Evolutionary conservation across 2,797 vertebrate genomes (phyloP).

Genomic region (Pantherophis vulpinus): DNA sequence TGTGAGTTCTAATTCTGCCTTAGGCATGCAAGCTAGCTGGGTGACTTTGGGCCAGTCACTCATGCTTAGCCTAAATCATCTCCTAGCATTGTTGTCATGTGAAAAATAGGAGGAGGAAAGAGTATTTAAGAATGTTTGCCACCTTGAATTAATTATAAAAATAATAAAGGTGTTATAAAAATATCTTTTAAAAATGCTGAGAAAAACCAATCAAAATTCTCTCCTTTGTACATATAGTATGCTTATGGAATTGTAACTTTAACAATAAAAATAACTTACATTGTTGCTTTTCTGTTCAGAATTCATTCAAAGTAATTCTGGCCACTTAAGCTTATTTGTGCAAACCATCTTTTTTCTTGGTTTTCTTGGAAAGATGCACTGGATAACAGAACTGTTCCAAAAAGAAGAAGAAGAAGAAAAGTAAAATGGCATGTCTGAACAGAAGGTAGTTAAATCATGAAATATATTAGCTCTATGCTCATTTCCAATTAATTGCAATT

Average conservation of each 20-base stretch:
- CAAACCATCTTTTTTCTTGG: conserved; percentile 35
- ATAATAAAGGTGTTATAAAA: background rate
- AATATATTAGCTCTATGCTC: conserved; percentile 2
- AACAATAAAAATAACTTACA: background rate
- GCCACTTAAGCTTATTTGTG: background rate
- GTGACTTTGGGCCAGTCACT: background rate
- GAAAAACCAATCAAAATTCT: background rate
- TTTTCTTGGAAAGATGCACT: conserved; percentile 9
- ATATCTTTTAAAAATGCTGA: background rate
- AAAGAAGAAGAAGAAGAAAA: background rate
- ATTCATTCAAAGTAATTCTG: conserved; percentile 34
- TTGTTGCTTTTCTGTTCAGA: conserved; percentile 44
- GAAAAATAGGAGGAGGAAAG: background rate
- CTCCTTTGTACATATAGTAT: background rate
- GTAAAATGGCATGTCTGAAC: background rate
- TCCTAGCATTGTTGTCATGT: background rate
- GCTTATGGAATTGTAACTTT: background rate
- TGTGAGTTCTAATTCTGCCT: background rate
- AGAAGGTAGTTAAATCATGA: background rate
- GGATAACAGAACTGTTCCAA: conserved; percentile 20
- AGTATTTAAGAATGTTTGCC: background rate
- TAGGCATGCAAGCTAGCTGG: background rate
- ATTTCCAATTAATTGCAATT: background rate
- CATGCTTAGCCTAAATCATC: background rate
- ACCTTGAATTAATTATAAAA: background rate